Evolutionary conservation across 2,797 vertebrate genomes (phyloP).

Genomic region (Typhlichthys eigenmanni): DNA sequence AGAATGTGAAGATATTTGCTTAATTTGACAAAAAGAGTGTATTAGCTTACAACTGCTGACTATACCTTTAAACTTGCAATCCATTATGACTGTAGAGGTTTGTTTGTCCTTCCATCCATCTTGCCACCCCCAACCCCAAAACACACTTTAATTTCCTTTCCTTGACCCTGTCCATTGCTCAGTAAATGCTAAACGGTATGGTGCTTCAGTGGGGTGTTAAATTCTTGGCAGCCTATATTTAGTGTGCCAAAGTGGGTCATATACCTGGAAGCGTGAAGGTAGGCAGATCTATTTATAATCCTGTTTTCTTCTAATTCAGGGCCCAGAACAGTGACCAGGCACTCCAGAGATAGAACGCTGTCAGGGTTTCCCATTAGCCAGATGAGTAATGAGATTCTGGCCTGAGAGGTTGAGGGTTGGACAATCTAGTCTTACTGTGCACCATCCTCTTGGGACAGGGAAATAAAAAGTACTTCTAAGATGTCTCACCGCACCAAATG

Average conservation of each 20-base stretch:
- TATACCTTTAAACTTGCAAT: no score
- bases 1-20: no score
- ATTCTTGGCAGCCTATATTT: constrained; percentile 6
- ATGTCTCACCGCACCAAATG: no score
- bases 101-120: not conserved
- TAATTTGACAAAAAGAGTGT: no score
- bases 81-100: no score
- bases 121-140: no score
- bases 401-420: constrained; percentile 56
- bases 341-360: constrained; percentile 20
- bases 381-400: constrained; percentile 54
- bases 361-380: constrained; percentile 56
- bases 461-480: not conserved
- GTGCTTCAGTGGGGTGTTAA: not conserved
- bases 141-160: no score
- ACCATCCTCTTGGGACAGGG: not conserved
- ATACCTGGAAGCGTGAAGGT: constrained; percentile 1
- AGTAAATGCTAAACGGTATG: no score
- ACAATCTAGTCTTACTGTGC: constrained; percentile 53
- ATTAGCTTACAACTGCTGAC: no score
- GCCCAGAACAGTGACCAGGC: constrained; percentile 6
- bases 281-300: constrained; percentile 5
- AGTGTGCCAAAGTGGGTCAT: constrained; percentile 6
- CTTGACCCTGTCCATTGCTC: no score
- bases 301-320: constrained; percentile 2